Evolutionary conservation across 2,113 vertebrate species (phyloP).

Genomic region (Mirounga angustirostris): DNA sequence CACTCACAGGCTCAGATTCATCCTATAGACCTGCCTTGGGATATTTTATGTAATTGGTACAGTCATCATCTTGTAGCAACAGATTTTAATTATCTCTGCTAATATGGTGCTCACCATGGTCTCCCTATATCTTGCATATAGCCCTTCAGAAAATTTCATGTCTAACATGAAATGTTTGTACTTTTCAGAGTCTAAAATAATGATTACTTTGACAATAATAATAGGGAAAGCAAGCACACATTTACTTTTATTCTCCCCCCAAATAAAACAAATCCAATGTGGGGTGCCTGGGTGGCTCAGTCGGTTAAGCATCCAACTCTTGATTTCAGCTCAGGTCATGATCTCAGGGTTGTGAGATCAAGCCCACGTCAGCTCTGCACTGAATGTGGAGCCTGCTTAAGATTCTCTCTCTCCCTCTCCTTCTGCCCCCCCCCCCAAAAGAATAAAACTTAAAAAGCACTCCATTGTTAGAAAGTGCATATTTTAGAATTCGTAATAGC

Average conservation of each 20-base stretch:
- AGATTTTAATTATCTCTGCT: background rate
- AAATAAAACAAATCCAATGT: background rate
- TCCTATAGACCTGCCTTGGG: background rate
- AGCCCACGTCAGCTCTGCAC: background rate
- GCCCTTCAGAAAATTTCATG: background rate
- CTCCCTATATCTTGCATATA: background rate
- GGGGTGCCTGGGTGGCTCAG: background rate
- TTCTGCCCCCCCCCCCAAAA: background rate
- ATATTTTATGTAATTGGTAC: background rate
- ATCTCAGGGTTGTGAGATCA: background rate
- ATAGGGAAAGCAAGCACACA: background rate
- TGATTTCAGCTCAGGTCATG: background rate
- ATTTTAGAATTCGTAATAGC: slow-evolving; percentile 15
- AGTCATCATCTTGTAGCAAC: background rate
- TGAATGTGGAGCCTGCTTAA: background rate
- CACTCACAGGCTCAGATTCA: background rate
- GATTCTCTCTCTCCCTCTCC: background rate
- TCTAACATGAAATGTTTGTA: background rate
- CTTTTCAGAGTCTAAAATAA: background rate
- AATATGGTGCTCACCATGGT: background rate
- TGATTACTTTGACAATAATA: background rate
- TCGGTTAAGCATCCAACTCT: background rate
- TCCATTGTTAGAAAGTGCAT: background rate
- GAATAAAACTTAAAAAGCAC: background rate
- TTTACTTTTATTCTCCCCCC: background rate